phyloP scores from a whole-genome alignment of 2,797 vertebrate genomes.

The Enteromius paludinosus region DNA sequence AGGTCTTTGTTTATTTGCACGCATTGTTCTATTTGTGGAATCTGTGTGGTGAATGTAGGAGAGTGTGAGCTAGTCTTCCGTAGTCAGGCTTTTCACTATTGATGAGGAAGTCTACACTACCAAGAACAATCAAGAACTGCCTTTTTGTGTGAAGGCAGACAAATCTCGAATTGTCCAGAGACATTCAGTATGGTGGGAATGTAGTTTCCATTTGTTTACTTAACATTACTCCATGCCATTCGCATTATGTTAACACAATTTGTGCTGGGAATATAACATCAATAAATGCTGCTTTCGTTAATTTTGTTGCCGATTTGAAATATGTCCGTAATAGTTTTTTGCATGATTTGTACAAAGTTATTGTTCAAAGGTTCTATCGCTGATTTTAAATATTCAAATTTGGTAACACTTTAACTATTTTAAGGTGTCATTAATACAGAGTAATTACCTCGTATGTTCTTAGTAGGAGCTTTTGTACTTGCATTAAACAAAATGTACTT shows the following conservation, averaged over 20 bases:
- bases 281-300: background rate
- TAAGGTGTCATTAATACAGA: no score
- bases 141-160: background rate
- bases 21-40: background rate
- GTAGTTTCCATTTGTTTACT: background rate
- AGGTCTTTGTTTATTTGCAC: slow-evolving; percentile 19
- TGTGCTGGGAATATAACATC: background rate
- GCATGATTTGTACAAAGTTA: background rate
- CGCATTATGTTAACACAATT: background rate
- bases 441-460: no score
- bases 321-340: background rate
- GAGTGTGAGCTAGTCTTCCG: background rate
- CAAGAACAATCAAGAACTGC: background rate
- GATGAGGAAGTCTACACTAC: background rate
- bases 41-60: background rate
- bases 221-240: background rate
- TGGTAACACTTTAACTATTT: no score
- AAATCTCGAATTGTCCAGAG: background rate
- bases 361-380: background rate
- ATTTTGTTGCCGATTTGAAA: background rate
- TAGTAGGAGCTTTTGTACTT: no score
- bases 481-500: no score
- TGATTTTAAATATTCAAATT: background rate
- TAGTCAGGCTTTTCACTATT: background rate
- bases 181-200: background rate